Evolutionary conservation across 53 echinoderm and acorn worm species (phyloP).

Genomic region (Hippasteria phrygiana): DNA sequence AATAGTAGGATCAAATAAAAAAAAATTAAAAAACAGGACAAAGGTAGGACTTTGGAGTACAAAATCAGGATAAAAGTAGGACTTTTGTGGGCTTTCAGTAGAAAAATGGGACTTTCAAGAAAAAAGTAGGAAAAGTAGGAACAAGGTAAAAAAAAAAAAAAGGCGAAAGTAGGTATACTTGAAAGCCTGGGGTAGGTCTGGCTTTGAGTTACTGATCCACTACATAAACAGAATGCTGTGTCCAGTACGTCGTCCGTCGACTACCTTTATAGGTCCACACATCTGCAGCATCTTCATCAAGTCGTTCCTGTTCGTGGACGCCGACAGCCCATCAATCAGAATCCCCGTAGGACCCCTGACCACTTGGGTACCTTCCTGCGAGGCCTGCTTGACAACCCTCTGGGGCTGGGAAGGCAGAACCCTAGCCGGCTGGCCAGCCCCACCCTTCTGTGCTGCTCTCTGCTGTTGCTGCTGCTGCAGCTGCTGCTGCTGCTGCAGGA

Average conservation of each 20-base stretch:
- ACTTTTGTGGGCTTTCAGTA: neutral
- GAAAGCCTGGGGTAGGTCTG: neutral
- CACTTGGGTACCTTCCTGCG: conserved; percentile 25
- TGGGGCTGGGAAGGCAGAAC: conserved; percentile 44
- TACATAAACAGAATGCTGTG: no score
- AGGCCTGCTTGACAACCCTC: conserved; percentile 40
- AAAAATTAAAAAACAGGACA: no score
- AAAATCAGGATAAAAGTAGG: neutral
- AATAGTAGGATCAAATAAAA: no score
- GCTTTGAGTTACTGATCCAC: neutral
- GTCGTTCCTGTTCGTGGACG: conserved; percentile 48
- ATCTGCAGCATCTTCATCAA: conserved; percentile 68
- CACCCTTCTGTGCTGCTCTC: conserved; percentile 17
- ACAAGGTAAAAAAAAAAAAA: neutral
- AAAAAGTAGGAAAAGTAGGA: neutral
- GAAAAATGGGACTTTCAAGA: neutral
- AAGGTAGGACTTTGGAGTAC: neutral
- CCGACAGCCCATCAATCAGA: conserved; percentile 70
- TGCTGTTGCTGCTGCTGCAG: conserved; percentile 37
- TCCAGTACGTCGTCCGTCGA: neutral
- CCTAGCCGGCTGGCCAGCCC: conserved; percentile 30
- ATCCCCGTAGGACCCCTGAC: conserved; percentile 38
- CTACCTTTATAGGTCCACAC: conserved; percentile 80
- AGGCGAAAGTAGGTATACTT: no score
- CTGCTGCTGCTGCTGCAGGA: conserved; percentile 29